Evolutionary conservation across 2,888 invertebrate species (phyloP).

Genomic region (Idaea dimidiata): DNA sequence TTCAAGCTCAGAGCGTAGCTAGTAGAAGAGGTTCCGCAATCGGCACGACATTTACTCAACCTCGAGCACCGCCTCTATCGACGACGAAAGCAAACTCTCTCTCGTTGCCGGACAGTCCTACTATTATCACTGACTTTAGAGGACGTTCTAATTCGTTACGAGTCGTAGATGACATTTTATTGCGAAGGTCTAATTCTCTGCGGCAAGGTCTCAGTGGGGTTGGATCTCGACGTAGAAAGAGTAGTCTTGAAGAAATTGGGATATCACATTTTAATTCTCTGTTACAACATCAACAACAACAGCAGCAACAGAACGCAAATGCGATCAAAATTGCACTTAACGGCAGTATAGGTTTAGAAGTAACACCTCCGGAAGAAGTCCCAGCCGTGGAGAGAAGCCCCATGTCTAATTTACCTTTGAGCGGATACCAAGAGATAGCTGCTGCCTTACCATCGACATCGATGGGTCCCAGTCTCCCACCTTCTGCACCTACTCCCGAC

Average conservation of each 20-base stretch:
- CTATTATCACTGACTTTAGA: slow-evolving; percentile 88
- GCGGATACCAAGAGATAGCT: slow-evolving; percentile 75
- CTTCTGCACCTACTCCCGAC: slow-evolving; percentile 69
- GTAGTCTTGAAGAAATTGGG: slow-evolving; percentile 92
- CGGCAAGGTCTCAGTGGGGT: slow-evolving; percentile 89
- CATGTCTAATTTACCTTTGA: slow-evolving; percentile 46
- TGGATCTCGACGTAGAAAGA: slow-evolving; percentile 86
- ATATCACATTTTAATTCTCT: slow-evolving; percentile 89
- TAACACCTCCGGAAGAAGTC: slow-evolving; percentile 85
- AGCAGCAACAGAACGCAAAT: slow-evolving; percentile 84
- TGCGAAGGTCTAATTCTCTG: slow-evolving; percentile 91
- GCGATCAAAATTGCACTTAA: slow-evolving; percentile 93
- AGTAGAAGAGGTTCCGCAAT: slow-evolving; percentile 87
- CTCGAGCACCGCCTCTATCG: slow-evolving; percentile 88
- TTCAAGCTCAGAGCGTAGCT: slow-evolving; percentile 75
- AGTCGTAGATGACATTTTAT: slow-evolving; percentile 91
- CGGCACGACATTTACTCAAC: slow-evolving; percentile 82
- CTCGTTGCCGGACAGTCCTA: slow-evolving; percentile 93
- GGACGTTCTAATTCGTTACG: slow-evolving; percentile 92
- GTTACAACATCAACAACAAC: slow-evolving; percentile 78
- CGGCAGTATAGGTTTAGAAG: slow-evolving; percentile 92
- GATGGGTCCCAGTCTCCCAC: slow-evolving; percentile 54
- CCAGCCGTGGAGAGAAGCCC: slow-evolving; percentile 73
- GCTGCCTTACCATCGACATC: slow-evolving; percentile 66
- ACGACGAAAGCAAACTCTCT: slow-evolving; percentile 94